Base-by-base conservation (phyloP, 2,797 vertebrate genomes). In the Salmo trutta region DNA sequence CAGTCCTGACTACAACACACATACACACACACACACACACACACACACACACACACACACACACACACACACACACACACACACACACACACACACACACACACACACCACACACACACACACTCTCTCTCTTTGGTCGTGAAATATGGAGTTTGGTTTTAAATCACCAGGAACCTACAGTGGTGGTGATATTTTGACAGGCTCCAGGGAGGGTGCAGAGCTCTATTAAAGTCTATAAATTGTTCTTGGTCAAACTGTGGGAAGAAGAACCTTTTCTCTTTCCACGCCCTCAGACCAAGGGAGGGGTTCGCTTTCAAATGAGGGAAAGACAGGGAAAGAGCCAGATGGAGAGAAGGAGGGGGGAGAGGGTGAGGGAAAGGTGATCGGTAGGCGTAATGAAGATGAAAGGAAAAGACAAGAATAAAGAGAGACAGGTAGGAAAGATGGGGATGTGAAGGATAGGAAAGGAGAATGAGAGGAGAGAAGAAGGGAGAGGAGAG, bases 211-310 rank as follows among this genome's bases (percentile, higher is more conserved):
- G 24, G 51, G 69, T 54, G 66, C 64, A 51, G 68, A 54, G 66
- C 73, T 71, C 76, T 56, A 67, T 67, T 67, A 79, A 76, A 54
- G 51, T 66, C 74, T 79, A 73, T 53, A 71, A 72, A 80, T 36
- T 78, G 41, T 68, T 69, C 56, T 4, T 77, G 31, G 73, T 75
- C 14, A 77, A 80, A 74, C 64, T 73, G 67, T 52, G 47, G 72
- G 75, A 75, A 71, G 7, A 74, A 29, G 1, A 51, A 64, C 8
- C 3, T 12, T 24, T 54, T 73, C 4, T 29, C 5, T 52, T 72
- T 71, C 17, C 51, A 16, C 7, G 19, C 16, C 19, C n/a, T 52
- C 24, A 29, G 51, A 52, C 73, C 36, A 41, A 21, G 14, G 73
- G 65, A 71, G 67, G 54, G 31, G 27, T 74, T 47, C 3, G 1